Percentiles rank a stretch among this genome's conserved stretches.
Conservation (phyloP, 2,113 vertebrate genomes). For the Centropus unirufus region DNA sequence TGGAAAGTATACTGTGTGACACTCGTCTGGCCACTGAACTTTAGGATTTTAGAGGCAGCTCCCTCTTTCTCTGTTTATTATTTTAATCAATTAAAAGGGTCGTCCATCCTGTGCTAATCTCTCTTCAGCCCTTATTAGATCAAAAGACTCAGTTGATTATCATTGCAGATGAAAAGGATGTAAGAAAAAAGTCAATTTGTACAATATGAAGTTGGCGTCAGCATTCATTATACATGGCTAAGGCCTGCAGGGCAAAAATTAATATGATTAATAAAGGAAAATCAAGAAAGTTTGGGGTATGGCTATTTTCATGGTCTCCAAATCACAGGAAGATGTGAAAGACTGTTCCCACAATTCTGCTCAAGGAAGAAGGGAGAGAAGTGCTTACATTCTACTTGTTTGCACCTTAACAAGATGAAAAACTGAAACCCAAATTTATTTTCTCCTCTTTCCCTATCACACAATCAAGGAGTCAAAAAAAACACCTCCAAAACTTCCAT, state of each 20-base stretch:
- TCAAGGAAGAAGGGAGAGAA: not conserved
- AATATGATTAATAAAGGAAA: not conserved
- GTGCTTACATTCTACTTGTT: not conserved
- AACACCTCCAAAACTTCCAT: not conserved
- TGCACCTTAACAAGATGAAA: not conserved
- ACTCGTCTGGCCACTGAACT: not conserved
- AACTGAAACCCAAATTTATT: not conserved
- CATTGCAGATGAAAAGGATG: conserved; percentile 10
- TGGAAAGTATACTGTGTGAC: not conserved
- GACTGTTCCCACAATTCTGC: not conserved
- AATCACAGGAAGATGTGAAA: not conserved
- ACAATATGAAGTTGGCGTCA: not conserved
- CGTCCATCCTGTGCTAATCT: conserved; percentile 35
- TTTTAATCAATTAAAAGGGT: conserved; percentile 61
- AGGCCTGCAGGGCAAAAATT: not conserved
- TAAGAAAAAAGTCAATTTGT: conserved; percentile 35
- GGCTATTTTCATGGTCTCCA: not conserved
- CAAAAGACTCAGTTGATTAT: conserved; percentile 6
- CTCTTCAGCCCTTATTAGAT: not conserved
- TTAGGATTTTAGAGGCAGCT: not conserved
- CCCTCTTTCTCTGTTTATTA: not conserved
- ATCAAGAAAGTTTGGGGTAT: not conserved
- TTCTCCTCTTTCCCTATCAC: not conserved
- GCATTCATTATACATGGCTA: not conserved
- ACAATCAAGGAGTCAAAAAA: not conserved